Base-by-base conservation (phyloP, 2,888 invertebrate genomes). In the Campoplex nolae region DNA sequence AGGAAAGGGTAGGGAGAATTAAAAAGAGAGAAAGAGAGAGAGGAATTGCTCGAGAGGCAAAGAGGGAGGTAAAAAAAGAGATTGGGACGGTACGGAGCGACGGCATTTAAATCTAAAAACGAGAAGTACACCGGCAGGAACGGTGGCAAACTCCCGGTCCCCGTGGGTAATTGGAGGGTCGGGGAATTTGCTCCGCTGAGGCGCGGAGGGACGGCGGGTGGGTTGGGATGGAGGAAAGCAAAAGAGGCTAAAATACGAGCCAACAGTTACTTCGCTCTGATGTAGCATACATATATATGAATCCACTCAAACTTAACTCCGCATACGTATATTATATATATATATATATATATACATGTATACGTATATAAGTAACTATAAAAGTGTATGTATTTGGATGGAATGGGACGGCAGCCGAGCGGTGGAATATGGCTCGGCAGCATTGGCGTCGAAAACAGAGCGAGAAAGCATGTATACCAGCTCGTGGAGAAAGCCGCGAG, bases 121-220 rank as follows among this genome's bases (percentile, higher is more conserved):
- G 91, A 89, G 86, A 75, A 84, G 90, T 56, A 77, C 84, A 90
- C 88, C 76, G 56, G 89, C 89, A 79, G 82, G 76, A 87, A 90
- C 88, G 90, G 89, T 48, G 82, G 70, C 58, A 76, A 90, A 91
- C 90, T 89, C 91, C 91, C 90, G 88, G 86, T 83, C 82, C 90
- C 88, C 89, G 90, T 89, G 92, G 91, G 91, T 93, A 93, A 93
- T 93, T 93, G 93, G 92, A 93, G 93, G 93, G 92, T 93, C 91
- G 92, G 90, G 91, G 91, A 92, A 92, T 92, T 91, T 90, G 92
- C 92, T 91, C 90, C 90, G 89, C 89, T 87, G 90, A 67, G 85
- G 71, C 81, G 95, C 95, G 95, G 93, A 93, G 93, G 94, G 54
- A 67, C 94, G 92, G 95, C 95, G 92, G 56, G 93, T 90, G 91